Evolutionary conservation across 2,888 invertebrate species (phyloP).

Genomic region (Capitulum mitella): DNA sequence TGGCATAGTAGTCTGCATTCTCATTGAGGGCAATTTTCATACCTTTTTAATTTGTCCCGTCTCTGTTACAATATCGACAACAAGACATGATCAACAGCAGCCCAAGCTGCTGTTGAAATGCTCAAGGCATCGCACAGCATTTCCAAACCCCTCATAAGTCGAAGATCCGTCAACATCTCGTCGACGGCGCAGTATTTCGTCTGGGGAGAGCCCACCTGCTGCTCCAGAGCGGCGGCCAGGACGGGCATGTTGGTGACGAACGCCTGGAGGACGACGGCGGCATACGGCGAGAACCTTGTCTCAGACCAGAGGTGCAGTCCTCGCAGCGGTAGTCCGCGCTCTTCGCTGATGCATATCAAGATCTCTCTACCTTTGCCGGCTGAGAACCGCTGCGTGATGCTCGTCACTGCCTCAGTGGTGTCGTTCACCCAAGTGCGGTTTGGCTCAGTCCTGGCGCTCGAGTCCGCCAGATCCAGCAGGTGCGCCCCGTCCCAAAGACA

Average conservation of each 20-base stretch:
- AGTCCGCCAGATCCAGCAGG: not conserved
- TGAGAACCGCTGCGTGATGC: not conserved
- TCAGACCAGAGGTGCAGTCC: not conserved
- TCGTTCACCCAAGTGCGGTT: not conserved
- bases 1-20: not conserved
- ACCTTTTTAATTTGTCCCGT: not conserved
- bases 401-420: not conserved
- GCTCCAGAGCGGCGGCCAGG: not conserved
- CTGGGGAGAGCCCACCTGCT: not conserved
- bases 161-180: not conserved
- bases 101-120: not conserved
- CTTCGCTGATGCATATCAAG: not conserved
- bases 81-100: not conserved
- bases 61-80: not conserved
- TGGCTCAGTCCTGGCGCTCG: not conserved
- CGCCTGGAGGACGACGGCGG: not conserved
- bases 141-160: not conserved
- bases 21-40: not conserved
- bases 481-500: not conserved
- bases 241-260: not conserved
- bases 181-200: not conserved
- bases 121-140: not conserved
- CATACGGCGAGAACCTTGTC: not conserved
- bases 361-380: not conserved
- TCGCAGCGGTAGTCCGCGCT: not conserved